Evolutionary conservation across 1,140 invertebrate genomes (phyloP), one percentile per base, ranked within the genome.

Genomic region (Drosophila azteca): DNA sequence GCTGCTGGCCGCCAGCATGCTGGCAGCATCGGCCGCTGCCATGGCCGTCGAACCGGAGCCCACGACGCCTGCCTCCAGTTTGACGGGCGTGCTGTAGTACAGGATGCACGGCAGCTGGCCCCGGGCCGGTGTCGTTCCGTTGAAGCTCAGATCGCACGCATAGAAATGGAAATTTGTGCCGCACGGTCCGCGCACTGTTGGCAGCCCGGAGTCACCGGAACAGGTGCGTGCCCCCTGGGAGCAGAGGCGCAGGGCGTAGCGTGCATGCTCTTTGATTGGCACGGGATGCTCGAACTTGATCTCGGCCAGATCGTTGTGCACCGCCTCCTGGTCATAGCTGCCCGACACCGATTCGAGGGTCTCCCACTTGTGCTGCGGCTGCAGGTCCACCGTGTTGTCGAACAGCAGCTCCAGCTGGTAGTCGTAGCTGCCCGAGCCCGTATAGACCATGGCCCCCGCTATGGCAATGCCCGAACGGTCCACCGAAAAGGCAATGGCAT

Each of bases 71-170:
- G 71, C 52, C 8, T 85, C 64, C 50, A 78, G 79, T 8, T 91
- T 92, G 1, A 90, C 91, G 60, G 93, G 92, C 39, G 93, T 93
- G 77, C 90, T 91, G 85, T 97, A 98, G 91, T 99, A 99, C 6
- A 99, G 93, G 57, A 99, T 95, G 79, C 97, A 95, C 0, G 98
- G 98, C 77, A 99, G 95, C 93, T 99, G 98, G 45, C 98, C 98
- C 43, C 98, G 93, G 0, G 96, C 96, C 76, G 98, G 95, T 3
- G 97, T 98, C 0, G 98, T 98, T 60, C 98, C 98, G 92, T 99
- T 99, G 81, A 97, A 97, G 92, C 97, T 98, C 20, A 99, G 93
- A 9, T 97, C 96, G 92, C 97, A 98, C 9, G 97, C 96, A 26
- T 95, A 95, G 90, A 98, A 99, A n/a, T 95, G 95, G 91, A 99